These are phyloP conservation scores for Mungos mungo DNA, from an alignment of 2,113 vertebrate genomes.

Conservation along the genomic window DNA sequence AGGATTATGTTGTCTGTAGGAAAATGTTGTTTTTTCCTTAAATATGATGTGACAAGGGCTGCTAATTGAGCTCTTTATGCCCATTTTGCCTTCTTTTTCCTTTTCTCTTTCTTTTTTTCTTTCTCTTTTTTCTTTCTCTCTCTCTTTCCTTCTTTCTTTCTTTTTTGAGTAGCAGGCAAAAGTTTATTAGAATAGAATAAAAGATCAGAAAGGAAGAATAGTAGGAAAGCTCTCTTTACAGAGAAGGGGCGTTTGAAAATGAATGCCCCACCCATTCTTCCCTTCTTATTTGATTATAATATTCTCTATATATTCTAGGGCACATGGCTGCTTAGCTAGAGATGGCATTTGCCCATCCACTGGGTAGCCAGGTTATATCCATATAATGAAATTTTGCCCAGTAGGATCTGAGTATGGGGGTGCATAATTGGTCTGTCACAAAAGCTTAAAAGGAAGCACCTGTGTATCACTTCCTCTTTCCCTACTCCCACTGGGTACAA, in stretches of 20 bases:
- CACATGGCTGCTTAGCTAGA: background rate
- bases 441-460: background rate
- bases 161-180: too few relatives aligned
- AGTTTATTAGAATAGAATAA: too few relatives aligned
- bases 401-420: background rate
- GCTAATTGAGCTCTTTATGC: background rate
- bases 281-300: background rate
- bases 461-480: background rate
- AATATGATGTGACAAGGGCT: background rate
- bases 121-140: too few relatives aligned
- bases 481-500: background rate
- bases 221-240: too few relatives aligned
- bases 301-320: background rate
- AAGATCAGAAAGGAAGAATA: too few relatives aligned
- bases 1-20: background rate
- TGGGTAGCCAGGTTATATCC: fast-evolving
- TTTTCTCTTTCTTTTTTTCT: too few relatives aligned
- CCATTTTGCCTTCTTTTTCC: background rate
- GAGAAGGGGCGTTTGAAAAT: too few relatives aligned
- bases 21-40: background rate
- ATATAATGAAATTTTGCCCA: background rate
- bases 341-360: background rate
- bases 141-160: too few relatives aligned
- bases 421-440: background rate
- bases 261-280: too few relatives aligned